These are phyloP conservation scores for Notiomystis cincta DNA, from an alignment of 2,113 vertebrate genomes.

Conservation along the genomic window DNA sequence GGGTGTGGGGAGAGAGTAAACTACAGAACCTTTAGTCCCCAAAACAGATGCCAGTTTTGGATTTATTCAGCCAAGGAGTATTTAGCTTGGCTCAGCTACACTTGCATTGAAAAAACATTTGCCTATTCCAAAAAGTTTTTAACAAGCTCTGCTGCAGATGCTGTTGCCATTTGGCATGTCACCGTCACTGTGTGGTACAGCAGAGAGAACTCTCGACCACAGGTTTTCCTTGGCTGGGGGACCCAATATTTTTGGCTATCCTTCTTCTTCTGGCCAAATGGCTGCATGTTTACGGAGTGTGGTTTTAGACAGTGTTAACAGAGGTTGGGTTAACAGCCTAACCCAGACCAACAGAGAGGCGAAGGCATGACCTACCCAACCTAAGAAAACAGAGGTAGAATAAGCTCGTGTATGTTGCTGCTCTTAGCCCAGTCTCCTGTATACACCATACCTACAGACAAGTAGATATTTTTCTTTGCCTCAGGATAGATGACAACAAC, in stretches of 20 bases:
- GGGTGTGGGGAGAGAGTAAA: slow-evolving; percentile 12
- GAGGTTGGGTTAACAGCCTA: slow-evolving; percentile 51
- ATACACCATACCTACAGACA: too few relatives aligned
- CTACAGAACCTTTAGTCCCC: slow-evolving; percentile 68
- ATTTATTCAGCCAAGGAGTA: slow-evolving; percentile 72
- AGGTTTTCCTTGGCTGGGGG: slow-evolving; percentile 68
- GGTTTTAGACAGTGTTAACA: slow-evolving; percentile 69
- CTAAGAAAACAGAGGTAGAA: slow-evolving; percentile 4
- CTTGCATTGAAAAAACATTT: slow-evolving; percentile 70
- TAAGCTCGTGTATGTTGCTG: neutral
- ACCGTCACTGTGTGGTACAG: slow-evolving; percentile 59
- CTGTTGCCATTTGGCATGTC: slow-evolving; percentile 75
- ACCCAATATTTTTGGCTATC: slow-evolving; percentile 53
- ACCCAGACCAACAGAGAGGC: slow-evolving; percentile 36
- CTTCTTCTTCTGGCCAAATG: slow-evolving; percentile 56
- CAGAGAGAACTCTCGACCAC: slow-evolving; percentile 69
- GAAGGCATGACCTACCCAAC: slow-evolving; percentile 30
- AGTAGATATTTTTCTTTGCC: too few relatives aligned
- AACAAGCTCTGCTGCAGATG: slow-evolving; percentile 70
- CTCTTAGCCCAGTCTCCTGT: neutral
- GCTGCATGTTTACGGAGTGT: slow-evolving; percentile 63
- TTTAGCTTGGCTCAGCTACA: slow-evolving; percentile 74
- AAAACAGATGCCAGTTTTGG: slow-evolving; percentile 73
- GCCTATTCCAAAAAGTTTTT: slow-evolving; percentile 76
- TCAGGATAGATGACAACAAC: slow-evolving; percentile 21